phyloP scores from a whole-genome alignment of 2,113 vertebrate genomes.

The Piaya cayana region DNA sequence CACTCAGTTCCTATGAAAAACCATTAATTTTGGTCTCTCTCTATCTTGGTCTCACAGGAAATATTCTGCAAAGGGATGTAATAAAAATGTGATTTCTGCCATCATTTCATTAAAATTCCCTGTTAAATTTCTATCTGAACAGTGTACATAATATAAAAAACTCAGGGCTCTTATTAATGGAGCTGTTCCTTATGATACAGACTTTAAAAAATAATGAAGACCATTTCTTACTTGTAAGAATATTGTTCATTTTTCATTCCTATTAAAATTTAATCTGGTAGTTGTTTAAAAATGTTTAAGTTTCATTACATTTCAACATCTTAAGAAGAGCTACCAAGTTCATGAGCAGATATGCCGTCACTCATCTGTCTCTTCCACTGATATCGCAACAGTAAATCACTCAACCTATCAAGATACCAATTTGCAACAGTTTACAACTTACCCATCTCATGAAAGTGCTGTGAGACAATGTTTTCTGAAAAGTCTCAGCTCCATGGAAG shows the following conservation, averaged over 20 bases:
- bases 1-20: constrained; percentile 61
- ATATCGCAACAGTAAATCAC: not conserved
- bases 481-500: not conserved
- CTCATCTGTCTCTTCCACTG: constrained; percentile 9
- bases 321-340: constrained; percentile 31
- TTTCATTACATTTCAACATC: constrained; percentile 69
- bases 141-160: constrained; percentile 68
- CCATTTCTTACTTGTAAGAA: constrained; percentile 53
- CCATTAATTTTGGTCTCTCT: constrained; percentile 62
- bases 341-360: constrained; percentile 6
- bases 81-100: constrained; percentile 73
- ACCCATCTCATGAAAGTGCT: not conserved
- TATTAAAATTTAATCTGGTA: constrained; percentile 70
- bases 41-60: constrained; percentile 59
- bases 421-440: not conserved
- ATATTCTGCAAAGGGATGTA: constrained; percentile 72
- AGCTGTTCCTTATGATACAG: constrained; percentile 58
- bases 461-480: not conserved
- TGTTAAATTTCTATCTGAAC: constrained; percentile 69
- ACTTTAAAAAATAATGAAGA: constrained; percentile 74
- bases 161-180: constrained; percentile 56
- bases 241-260: constrained; percentile 69
- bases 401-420: not conserved
- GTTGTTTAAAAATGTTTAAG: constrained; percentile 69
- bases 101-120: constrained; percentile 71